These are phyloP conservation scores for Phoeniculus purpureus DNA, from an alignment of 2,797 vertebrate genomes.

Conservation along the genomic window DNA sequence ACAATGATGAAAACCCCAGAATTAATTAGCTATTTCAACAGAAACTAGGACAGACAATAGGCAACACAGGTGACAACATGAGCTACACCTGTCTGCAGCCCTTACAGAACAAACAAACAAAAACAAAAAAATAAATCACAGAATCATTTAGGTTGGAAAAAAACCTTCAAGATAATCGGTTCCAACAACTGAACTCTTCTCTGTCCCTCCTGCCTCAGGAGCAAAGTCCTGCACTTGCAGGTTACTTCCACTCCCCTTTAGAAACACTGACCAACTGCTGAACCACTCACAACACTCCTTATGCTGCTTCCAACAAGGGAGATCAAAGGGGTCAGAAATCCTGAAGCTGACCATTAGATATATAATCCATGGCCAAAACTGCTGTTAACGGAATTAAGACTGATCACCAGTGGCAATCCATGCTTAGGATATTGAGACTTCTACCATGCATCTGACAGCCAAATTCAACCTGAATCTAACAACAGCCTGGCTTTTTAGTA, in stretches of 20 bases:
- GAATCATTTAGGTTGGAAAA: neutral
- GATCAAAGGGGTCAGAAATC: neutral
- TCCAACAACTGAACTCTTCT: neutral
- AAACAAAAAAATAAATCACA: neutral
- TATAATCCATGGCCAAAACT: neutral
- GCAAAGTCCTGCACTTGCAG: neutral
- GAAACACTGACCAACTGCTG: neutral
- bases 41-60: slow-evolving; percentile 15
- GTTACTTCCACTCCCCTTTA: neutral
- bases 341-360: neutral
- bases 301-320: neutral
- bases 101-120: neutral
- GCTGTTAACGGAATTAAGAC: neutral
- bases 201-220: neutral
- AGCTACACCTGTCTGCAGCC: neutral
- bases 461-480: neutral
- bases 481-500: neutral
- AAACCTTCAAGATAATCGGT: neutral
- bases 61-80: slow-evolving; percentile 1
- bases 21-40: slow-evolving; percentile 24
- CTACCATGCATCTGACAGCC: neutral
- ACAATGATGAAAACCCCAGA: neutral
- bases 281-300: neutral
- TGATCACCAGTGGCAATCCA: neutral
- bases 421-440: neutral